Conservation (phyloP, 2,888 invertebrate genomes). For the Hofmannophila pseudospretella region DNA sequence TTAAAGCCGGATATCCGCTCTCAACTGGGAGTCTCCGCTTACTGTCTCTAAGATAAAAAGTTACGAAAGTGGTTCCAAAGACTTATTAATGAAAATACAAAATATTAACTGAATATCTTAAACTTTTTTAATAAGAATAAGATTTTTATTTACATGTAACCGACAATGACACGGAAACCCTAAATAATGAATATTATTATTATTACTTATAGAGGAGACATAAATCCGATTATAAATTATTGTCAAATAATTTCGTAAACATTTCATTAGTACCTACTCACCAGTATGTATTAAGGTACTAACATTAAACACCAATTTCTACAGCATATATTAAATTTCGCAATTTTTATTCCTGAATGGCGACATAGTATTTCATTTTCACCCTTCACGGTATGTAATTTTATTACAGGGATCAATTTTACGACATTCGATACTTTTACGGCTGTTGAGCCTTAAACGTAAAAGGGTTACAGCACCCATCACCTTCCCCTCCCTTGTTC, state of each 20-base stretch:
- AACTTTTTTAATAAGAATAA: too few species aligned
- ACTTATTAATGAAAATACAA: too few species aligned
- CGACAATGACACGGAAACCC: too few species aligned
- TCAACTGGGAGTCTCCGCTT: slow-evolving; percentile 37
- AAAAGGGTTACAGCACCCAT: slow-evolving; percentile 55
- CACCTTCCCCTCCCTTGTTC: slow-evolving; percentile 41
- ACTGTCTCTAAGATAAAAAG: slow-evolving; percentile 40
- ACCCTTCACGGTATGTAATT: slow-evolving; percentile 56
- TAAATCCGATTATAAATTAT: too few species aligned
- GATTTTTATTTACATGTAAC: too few species aligned
- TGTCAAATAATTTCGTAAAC: too few species aligned
- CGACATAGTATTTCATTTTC: slow-evolving; percentile 59
- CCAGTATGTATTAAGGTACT: too few species aligned
- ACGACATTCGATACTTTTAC: slow-evolving; percentile 67
- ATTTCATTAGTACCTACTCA: too few species aligned
- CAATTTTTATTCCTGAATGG: slow-evolving; percentile 36
- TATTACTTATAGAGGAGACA: too few species aligned
- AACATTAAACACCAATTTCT: slow-evolving; percentile 20
- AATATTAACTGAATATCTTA: too few species aligned
- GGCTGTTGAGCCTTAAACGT: slow-evolving; percentile 57
- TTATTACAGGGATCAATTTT: slow-evolving; percentile 65
- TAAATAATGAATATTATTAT: too few species aligned
- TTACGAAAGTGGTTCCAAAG: slow-evolving; percentile 13
- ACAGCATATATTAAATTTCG: slow-evolving; percentile 30
- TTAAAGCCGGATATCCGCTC: slow-evolving; percentile 56